Conservation (phyloP, 2,888 invertebrate genomes). For the Liodrosophila aerea region DNA sequence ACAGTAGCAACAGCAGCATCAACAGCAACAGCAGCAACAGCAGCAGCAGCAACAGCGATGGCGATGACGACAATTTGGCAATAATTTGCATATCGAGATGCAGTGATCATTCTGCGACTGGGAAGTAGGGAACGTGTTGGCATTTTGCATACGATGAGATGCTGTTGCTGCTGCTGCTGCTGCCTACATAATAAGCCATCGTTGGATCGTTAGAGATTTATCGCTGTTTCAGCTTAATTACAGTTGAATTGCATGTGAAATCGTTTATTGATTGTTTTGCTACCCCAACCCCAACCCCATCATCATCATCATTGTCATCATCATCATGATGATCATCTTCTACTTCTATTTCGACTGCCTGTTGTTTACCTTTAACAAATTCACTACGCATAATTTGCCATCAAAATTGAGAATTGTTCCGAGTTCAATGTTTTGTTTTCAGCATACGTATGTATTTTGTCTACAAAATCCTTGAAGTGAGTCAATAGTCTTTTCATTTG, state of each 20-base stretch:
- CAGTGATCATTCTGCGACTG: constrained; percentile 34
- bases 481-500: constrained; percentile 57
- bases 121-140: constrained; percentile 62
- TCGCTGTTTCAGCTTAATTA: constrained; percentile 35
- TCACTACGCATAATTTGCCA: constrained; percentile 41
- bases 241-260: constrained; percentile 37
- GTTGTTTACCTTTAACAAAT: constrained; percentile 52
- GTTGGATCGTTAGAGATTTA: constrained; percentile 11
- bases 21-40: constrained; percentile 7
- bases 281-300: background rate
- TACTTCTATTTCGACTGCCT: constrained; percentile 1
- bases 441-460: constrained; percentile 44
- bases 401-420: too few relatives aligned
- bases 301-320: too few relatives aligned
- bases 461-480: constrained; percentile 67
- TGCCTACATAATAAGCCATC: constrained; percentile 11
- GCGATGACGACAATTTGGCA: constrained; percentile 60
- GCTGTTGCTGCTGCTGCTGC: constrained; percentile 2
- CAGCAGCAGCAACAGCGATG: constrained; percentile 13
- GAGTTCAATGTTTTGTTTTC: constrained; percentile 71
- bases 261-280: constrained; percentile 8
- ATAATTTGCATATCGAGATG: constrained; percentile 69
- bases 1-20: constrained; percentile 56
- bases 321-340: background rate
- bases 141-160: constrained; percentile 58